Evolutionary conservation across 2,797 vertebrate species (phyloP).

Genomic region (Peromyscus attwateri): DNA sequence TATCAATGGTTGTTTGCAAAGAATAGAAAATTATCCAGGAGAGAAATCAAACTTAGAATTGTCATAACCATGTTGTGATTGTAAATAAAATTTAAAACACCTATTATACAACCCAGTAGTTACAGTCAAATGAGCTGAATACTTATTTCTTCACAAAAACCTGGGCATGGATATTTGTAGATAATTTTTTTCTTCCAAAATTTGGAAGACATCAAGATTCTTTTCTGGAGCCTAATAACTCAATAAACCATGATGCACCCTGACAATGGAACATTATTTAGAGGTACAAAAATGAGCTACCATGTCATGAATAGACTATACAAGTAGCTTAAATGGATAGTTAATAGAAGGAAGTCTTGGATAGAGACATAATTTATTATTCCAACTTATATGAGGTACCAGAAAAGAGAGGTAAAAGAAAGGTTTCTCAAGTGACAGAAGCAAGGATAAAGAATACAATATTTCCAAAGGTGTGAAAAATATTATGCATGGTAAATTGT

Average conservation of each 20-base stretch:
- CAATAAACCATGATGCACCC: background rate
- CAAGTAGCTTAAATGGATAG: background rate
- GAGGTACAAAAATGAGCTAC: background rate
- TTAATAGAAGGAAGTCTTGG: background rate
- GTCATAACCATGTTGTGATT: background rate
- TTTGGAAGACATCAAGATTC: background rate
- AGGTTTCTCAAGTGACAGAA: too few species aligned
- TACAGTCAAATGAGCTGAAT: background rate
- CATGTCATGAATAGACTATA: background rate
- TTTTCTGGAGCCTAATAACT: background rate
- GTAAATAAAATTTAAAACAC: background rate
- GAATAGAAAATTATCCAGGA: accelerated
- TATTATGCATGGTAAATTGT: background rate
- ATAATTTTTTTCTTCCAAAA: background rate
- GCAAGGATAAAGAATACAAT: background rate
- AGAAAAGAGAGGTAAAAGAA: background rate
- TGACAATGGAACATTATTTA: background rate
- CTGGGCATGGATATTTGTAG: background rate
- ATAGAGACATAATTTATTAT: background rate
- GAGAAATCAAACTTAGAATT: background rate
- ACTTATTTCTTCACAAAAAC: background rate
- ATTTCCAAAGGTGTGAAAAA: background rate
- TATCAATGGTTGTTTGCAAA: background rate
- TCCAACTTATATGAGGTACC: background rate
- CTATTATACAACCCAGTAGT: background rate